phyloP scores from a whole-genome alignment of 2,888 invertebrate genomes.

The Melanotus villosus region DNA sequence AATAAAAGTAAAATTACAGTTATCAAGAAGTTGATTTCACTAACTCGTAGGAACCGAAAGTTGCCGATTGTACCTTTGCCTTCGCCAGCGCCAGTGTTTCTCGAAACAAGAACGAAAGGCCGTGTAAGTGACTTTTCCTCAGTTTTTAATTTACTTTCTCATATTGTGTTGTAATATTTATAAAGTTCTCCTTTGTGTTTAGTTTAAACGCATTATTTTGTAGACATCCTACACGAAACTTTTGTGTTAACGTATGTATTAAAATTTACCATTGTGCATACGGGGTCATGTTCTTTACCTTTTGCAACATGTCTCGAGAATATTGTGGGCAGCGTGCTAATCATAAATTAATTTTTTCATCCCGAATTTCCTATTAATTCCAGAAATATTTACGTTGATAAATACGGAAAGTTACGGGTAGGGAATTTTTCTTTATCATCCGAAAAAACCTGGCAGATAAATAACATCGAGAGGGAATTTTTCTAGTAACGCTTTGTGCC shows the following conservation, averaged over 20 bases:
- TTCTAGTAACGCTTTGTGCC: constrained; percentile 20
- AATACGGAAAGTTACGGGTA: background rate
- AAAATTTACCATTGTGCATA: constrained; percentile 28
- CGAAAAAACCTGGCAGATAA: background rate
- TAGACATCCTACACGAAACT: background rate
- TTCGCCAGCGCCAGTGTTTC: constrained; percentile 42
- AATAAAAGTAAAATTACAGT: constrained; percentile 19
- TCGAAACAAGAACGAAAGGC: constrained; percentile 70
- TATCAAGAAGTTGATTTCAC: constrained; percentile 48
- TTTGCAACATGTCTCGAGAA: constrained; percentile 37
- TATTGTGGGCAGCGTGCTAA: constrained; percentile 15
- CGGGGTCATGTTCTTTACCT: constrained; percentile 35
- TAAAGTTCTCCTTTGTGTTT: constrained; percentile 23
- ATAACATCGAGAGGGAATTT: background rate
- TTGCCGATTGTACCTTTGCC: constrained; percentile 43
- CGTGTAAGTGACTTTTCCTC: constrained; percentile 69
- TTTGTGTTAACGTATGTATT: background rate
- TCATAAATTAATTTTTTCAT: background rate
- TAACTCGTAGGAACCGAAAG: constrained; percentile 49
- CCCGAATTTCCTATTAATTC: background rate
- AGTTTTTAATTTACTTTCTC: constrained; percentile 37
- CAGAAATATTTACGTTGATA: background rate
- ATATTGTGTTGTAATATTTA: constrained; percentile 16
- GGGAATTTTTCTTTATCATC: constrained; percentile 4
- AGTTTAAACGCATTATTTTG: background rate